Percentiles rank a stretch among this genome's conserved stretches.
Conservation (phyloP, 2,888 invertebrate species). For the Limnephilus marmoratus region DNA sequence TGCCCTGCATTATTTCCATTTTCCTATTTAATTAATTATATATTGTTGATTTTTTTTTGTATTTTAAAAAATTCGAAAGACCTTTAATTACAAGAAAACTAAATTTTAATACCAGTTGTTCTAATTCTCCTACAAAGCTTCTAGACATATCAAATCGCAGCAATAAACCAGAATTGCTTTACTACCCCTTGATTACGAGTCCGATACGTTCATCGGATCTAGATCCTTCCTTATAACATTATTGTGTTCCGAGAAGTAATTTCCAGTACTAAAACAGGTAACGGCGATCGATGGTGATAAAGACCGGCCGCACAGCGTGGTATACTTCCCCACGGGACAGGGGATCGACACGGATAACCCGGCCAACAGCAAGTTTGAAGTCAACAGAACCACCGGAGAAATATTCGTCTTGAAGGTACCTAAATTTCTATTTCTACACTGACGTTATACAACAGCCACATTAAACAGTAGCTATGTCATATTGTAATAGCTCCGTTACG, state of each 20-base stretch:
- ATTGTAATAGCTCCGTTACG: too few species aligned
- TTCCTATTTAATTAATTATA: neutral
- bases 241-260: conserved; percentile 33
- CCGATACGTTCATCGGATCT: conserved; percentile 10
- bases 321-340: conserved; percentile 86
- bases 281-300: conserved; percentile 88
- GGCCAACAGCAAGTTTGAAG: conserved; percentile 86
- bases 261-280: conserved; percentile 77
- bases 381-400: conserved; percentile 87
- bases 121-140: neutral
- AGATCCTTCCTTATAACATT: conserved; percentile 6
- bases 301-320: conserved; percentile 85
- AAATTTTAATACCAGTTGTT: neutral
- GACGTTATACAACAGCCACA: neutral
- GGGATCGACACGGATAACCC: conserved; percentile 87
- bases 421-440: neutral
- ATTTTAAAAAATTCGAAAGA: neutral
- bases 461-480: neutral
- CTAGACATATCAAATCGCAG: neutral
- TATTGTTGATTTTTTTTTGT: neutral
- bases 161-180: neutral
- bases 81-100: neutral
- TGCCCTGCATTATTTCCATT: too few species aligned
- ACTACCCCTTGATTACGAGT: neutral
- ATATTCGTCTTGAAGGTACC: conserved; percentile 85